Conservation (phyloP, 2,888 invertebrate species). For the Busseola fusca region DNA sequence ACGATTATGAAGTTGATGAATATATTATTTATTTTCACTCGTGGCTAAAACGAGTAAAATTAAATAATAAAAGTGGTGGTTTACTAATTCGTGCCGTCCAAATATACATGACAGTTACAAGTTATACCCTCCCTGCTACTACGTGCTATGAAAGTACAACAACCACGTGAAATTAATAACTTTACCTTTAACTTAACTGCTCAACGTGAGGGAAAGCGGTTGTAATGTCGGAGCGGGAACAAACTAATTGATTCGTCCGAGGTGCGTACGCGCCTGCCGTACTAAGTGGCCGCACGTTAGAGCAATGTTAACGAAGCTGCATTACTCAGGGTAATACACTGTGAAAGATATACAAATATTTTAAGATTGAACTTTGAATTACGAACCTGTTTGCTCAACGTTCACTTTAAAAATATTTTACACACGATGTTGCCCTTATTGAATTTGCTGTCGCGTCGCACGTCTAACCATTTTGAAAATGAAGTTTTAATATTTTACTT, state of each 20-base stretch:
- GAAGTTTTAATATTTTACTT: conserved; percentile 34
- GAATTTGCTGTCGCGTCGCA: conserved; percentile 24
- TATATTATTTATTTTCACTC: too few relatives aligned
- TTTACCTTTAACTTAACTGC: conserved; percentile 12
- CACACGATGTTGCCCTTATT: conserved; percentile 29
- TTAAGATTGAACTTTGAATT: conserved; percentile 6
- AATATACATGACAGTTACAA: conserved; percentile 14
- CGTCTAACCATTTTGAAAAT: conserved; percentile 29
- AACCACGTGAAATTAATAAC: conserved; percentile 45
- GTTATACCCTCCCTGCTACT: not conserved
- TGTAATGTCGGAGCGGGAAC: conserved; percentile 32
- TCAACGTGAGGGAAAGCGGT: conserved; percentile 41
- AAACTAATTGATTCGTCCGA: conserved; percentile 58
- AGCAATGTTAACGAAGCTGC: conserved; percentile 42
- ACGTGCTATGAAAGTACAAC: conserved; percentile 38
- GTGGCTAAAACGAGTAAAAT: not conserved
- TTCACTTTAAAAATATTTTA: conserved; percentile 40
- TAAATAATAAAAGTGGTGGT: not conserved
- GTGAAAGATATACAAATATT: conserved; percentile 30
- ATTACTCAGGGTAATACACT: conserved; percentile 11
- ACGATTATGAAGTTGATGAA: conserved; percentile 8
- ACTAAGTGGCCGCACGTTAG: conserved; percentile 41
- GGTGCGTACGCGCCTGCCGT: conserved; percentile 53
- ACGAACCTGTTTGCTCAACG: conserved; percentile 6
- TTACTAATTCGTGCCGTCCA: not conserved